Base-by-base conservation (phyloP, 1,140 invertebrate genomes). In the Pachyrhynchus sulphureomaculatus region DNA sequence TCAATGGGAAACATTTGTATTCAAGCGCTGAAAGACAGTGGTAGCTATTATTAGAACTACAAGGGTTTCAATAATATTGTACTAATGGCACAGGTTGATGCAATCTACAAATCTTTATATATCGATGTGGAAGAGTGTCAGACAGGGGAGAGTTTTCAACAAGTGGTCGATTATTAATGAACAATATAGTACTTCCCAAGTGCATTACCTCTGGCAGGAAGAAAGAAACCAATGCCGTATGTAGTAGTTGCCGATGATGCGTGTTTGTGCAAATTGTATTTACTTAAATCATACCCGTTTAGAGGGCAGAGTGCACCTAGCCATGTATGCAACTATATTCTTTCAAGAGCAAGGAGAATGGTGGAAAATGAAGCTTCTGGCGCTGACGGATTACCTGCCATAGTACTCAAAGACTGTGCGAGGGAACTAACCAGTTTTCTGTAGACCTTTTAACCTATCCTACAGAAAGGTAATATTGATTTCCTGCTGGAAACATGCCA, bases 331-430 rank as follows among this genome's bases (percentile, higher is more conserved):
- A 81, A 82, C 62, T 81, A 81, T 62, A 58, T 73, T 20, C 48
- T 79, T 5, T 68, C 70, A 39, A 64, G 72, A 54, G 76, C 72
- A 18, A 53, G 76, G 60, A 42, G 74, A 54, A 69, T 77, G 15
- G 65, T 80, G 12, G 79, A 82, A 64, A 80, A 80, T 71, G 55
- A n/a, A n/a, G n/a, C n/a, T n/a, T n/a, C n/a, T n/a, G n/a, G n/a
- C n/a, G n/a, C n/a, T n/a, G n/a, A n/a, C n/a, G n/a, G n/a, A n/a
- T n/a, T n/a, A n/a, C n/a, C n/a, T n/a, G n/a, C n/a, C n/a, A n/a
- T n/a, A n/a, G n/a, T n/a, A n/a, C n/a, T n/a, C n/a, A n/a, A n/a
- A n/a, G n/a, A n/a, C n/a, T n/a, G n/a, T n/a, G n/a, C n/a, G n/a
- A n/a, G n/a, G n/a, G n/a, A n/a, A n/a, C n/a, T n/a, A n/a, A n/a